A percentile compares a stretch with the other conserved stretches of the same genome.
Evolutionary conservation across 2,797 vertebrate species (phyloP).

Genomic region (Gymnodraco acuticeps): DNA sequence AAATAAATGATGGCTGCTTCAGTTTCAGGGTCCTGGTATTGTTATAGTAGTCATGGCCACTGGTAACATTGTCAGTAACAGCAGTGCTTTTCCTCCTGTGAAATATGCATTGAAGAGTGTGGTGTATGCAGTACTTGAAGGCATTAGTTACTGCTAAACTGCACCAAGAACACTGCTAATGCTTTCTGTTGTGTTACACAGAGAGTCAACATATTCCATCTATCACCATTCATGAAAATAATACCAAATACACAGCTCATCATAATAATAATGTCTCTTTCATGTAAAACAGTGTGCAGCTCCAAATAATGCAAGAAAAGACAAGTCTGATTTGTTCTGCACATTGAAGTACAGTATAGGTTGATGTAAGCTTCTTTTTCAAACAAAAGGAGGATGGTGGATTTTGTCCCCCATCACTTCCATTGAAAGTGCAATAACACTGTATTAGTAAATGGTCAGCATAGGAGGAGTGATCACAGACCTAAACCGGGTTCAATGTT

Average conservation of each 20-base stretch:
- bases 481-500: background rate
- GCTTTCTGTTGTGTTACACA: background rate
- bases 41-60: background rate
- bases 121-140: background rate
- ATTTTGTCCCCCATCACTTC: background rate
- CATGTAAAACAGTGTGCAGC: background rate
- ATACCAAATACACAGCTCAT: background rate
- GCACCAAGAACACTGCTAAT: background rate
- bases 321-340: background rate
- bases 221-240: background rate
- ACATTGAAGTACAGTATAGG: background rate
- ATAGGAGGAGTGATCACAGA: background rate
- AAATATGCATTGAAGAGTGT: background rate
- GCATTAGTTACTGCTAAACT: background rate
- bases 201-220: too few species aligned
- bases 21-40: background rate
- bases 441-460: background rate
- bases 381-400: too few species aligned
- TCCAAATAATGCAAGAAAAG: background rate
- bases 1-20: constrained; percentile 9
- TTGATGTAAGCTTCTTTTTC: background rate
- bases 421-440: background rate
- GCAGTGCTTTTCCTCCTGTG: background rate
- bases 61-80: background rate
- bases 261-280: background rate